Base-by-base conservation (phyloP, 1,140 invertebrate genomes). In the Drosophila pandora region DNA sequence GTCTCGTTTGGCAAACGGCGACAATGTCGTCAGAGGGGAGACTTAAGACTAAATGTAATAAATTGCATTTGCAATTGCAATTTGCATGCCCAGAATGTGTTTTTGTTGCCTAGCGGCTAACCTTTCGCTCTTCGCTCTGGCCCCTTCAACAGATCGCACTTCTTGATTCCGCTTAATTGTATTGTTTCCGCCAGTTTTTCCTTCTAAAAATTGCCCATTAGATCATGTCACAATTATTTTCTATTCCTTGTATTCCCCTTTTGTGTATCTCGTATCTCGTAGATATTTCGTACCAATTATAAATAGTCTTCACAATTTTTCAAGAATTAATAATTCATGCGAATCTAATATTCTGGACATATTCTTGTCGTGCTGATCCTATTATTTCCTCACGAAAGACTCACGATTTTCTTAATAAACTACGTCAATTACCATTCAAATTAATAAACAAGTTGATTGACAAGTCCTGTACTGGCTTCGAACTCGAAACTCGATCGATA, bases 151-250 rank as follows among this genome's bases (percentile, higher is more conserved):
- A 53, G 62, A 47, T 47, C 41, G 41, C 41, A 43, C 43, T 72
- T 68, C 60, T 59, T 47, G 59, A 41, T 62, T 60, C 49, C 45
- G 21, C 23, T 62, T 57, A 54, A 49, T 47, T 65, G 30, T 59
- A 64, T 65, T 78, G 65, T 82, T 78, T 85, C 58, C 69, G 65
- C 60, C 25, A 32, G 56, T 17, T 17, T 17, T 17, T 17, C 17
- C 17, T 17, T 17, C 83, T 88, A 88, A 73, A 88, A 88, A 88
- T 88, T 83, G 68, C 59, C 58, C 76, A 88, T 88, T 88, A 77
- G 83, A 89, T 88, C 83, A 88, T 88, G 83, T 79, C 83, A 79
- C 67, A 88, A 88, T 88, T 68, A 88, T 88, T 88, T 17, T 17
- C 17, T 17, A 17, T 17, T 17, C 17, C 17, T 17, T 76, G 57